Evolutionary conservation across 2,113 vertebrate genomes (phyloP), one percentile per base, ranked within the genome.

Genomic region (Erythrocercus mccallii): DNA sequence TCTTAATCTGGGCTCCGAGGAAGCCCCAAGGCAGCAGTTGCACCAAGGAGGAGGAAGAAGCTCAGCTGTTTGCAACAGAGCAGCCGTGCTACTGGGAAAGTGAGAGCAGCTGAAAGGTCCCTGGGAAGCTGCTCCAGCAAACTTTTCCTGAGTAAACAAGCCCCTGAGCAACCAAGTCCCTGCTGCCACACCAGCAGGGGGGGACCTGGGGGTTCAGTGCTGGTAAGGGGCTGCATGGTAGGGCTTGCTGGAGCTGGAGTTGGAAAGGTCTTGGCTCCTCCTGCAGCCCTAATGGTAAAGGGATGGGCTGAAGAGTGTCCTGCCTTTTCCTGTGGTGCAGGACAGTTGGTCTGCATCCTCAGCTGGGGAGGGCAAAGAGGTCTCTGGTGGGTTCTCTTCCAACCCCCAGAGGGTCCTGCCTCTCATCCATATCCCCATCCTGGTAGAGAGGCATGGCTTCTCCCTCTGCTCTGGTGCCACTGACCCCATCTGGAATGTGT

Each of bases 361-460:
- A 72, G 50, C 56, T 86, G 70, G 15, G 50, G 42, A 54, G 25
- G 35, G 56, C 5, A 8, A 14, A 22, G 42, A 47, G 22, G 28
- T 45, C 40, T 35, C 31, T 38, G 25, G 16, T 31, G 66, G 47
- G 21, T 37, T 57, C 30, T 69, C 10, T 70, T 40, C 24, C 38
- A 56, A 21, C 19, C 24, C 19, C 0, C 10, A 17, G 30, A 7
- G 64, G 33, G 10, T 33, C 16, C 27, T 70, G n/a, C 23, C 16
- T 28, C 17, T 56, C 30, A n/a, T 47, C 20, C 0, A 0, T 70
- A 28, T 25, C 31, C 20, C 33, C n/a, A 25, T n/a, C 45, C 51
- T 30, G 12, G 7, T 1, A 40, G 25, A 61, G 37, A 45, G 28
- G 7, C 58, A 28, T 0, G 0, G 40, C 45, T 90, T 76, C 25